These are phyloP conservation scores for Hippopotamyrus pictus DNA, from an alignment of 2,797 vertebrate species.

Conservation along the genomic window DNA sequence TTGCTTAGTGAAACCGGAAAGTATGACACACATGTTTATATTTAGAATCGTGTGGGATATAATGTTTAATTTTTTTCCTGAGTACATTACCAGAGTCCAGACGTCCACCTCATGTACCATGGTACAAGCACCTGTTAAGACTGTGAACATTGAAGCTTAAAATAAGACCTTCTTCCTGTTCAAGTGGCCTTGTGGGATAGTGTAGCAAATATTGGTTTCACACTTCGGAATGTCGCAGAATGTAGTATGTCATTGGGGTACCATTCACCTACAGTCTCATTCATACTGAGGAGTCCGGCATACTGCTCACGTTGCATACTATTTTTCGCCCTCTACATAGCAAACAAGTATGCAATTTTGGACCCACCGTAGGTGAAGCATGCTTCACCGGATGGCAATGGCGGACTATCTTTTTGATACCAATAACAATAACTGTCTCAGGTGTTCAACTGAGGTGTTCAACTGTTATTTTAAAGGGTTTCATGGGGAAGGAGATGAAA, in stretches of 20 bases:
- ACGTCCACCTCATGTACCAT: not conserved
- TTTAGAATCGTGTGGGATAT: not conserved
- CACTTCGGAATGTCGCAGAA: not conserved
- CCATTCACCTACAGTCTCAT: not conserved
- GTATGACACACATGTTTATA: not conserved
- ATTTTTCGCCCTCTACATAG: too few relatives aligned
- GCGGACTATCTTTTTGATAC: not conserved
- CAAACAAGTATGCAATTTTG: not conserved
- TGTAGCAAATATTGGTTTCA: not conserved
- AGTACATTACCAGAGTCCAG: not conserved
- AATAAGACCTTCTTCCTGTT: not conserved
- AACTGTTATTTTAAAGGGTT: not conserved
- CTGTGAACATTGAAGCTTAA: not conserved
- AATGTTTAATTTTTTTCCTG: not conserved
- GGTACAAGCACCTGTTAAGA: not conserved
- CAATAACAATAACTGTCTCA: not conserved
- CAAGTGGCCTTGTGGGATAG: not conserved
- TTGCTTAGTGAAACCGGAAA: not conserved
- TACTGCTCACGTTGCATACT: too few relatives aligned
- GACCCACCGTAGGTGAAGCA: too few relatives aligned
- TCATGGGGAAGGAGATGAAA: not conserved
- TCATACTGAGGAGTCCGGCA: too few relatives aligned
- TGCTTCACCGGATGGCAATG: too few relatives aligned
- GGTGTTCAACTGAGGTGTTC: too few relatives aligned
- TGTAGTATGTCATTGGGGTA: not conserved